These are phyloP conservation scores for Chrysochloris asiatica DNA, from an alignment of 2,113 vertebrate genomes.

Conservation along the genomic window DNA sequence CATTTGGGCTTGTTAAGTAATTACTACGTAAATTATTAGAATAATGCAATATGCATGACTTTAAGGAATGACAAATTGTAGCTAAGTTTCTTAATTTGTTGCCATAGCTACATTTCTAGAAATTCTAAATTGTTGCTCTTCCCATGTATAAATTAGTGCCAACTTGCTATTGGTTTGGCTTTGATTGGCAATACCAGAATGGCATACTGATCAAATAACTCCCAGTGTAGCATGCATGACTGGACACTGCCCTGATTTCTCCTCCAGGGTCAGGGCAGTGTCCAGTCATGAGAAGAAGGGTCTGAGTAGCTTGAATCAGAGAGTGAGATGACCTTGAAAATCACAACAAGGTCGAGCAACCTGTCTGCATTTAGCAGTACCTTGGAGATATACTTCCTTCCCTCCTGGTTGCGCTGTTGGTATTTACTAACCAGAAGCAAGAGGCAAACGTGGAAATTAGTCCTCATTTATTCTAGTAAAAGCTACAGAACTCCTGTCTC, in stretches of 20 bases:
- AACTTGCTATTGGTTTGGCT: constrained; percentile 36
- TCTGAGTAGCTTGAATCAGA: background rate
- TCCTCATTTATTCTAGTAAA: background rate
- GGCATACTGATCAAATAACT: background rate
- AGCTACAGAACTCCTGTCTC: background rate
- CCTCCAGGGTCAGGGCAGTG: background rate
- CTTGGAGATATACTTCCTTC: background rate
- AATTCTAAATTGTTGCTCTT: constrained; percentile 48
- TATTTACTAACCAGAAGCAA: background rate
- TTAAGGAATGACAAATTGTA: constrained; percentile 77
- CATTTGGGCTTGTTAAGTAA: constrained; percentile 74
- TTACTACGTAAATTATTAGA: constrained; percentile 77
- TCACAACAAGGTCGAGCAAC: background rate
- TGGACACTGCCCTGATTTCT: constrained; percentile 22
- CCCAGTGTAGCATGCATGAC: background rate
- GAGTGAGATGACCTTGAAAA: background rate
- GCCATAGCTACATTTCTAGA: constrained; percentile 76
- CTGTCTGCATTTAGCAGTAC: background rate
- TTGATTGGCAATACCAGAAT: constrained; percentile 29
- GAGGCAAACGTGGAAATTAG: background rate
- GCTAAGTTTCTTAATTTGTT: constrained; percentile 76
- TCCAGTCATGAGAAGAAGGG: background rate
- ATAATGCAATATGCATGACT: constrained; percentile 72
- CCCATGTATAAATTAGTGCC: constrained; percentile 44
- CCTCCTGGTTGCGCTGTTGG: background rate